phyloP scores from a whole-genome alignment of 2,113 vertebrate species.

The Progne subis region DNA sequence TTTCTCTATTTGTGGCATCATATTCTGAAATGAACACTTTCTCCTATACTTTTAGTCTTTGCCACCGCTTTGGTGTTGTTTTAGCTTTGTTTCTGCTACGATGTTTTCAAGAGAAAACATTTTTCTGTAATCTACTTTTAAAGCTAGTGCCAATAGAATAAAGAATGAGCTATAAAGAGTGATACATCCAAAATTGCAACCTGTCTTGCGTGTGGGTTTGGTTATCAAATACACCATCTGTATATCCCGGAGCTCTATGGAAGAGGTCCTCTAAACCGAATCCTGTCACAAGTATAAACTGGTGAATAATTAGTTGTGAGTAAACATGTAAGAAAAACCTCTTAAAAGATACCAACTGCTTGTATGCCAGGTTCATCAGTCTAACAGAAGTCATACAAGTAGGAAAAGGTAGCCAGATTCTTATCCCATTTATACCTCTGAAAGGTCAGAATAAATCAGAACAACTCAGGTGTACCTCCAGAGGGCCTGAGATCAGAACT shows the following conservation, averaged over 20 bases:
- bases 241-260: not conserved
- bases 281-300: not conserved
- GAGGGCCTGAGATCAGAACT: not conserved
- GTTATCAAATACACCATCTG: not conserved
- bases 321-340: not conserved
- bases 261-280: not conserved
- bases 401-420: not conserved
- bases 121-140: not conserved
- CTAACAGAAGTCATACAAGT: not conserved
- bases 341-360: not conserved
- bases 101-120: not conserved
- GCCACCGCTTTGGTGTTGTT: not conserved
- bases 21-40: not conserved
- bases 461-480: not conserved
- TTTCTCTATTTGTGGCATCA: not conserved
- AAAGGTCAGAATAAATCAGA: conserved; percentile 22
- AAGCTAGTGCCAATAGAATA: not conserved
- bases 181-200: not conserved
- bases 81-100: not conserved
- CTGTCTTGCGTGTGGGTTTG: not conserved
- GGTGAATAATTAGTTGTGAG: not conserved
- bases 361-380: not conserved
- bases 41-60: not conserved
- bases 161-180: not conserved
- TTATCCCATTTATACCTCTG: not conserved